Percentiles rank a stretch among this genome's conserved stretches.
Evolutionary conservation across 2,888 invertebrate species (phyloP).

Genomic region (Furcula furcula): DNA sequence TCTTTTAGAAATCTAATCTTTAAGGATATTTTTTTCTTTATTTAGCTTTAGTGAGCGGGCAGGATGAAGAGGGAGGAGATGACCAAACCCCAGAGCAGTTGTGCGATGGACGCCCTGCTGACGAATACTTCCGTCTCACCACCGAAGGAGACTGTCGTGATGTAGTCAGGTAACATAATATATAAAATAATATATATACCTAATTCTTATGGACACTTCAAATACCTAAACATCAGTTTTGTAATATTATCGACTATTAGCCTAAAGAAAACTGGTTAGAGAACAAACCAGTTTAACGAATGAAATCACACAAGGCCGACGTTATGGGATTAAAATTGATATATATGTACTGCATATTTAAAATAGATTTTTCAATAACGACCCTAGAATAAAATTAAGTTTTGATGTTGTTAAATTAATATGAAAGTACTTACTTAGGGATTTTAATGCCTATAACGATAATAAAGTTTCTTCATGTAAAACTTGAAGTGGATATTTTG

Average conservation of each 20-base stretch:
- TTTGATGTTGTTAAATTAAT: no score
- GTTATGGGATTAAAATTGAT: slow-evolving; percentile 11
- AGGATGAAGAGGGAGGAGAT: slow-evolving; percentile 83
- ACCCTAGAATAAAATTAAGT: no score
- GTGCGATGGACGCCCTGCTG: slow-evolving; percentile 93
- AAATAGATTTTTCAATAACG: no score
- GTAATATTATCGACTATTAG: slow-evolving; percentile 26
- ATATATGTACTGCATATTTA: no score
- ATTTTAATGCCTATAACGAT: no score
- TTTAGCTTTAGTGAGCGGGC: slow-evolving; percentile 65
- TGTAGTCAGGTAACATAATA: slow-evolving; percentile 89
- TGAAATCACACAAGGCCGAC: slow-evolving; percentile 39
- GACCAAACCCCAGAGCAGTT: slow-evolving; percentile 89
- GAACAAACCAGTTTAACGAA: slow-evolving; percentile 37
- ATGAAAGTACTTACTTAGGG: no score
- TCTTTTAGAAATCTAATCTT: no score
- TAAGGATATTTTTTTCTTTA: background rate
- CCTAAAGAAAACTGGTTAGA: slow-evolving; percentile 38
- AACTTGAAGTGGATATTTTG: background rate
- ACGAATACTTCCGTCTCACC: slow-evolving; percentile 94
- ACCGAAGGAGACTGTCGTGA: slow-evolving; percentile 95
- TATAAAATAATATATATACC: slow-evolving; percentile 1
- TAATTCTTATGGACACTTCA: slow-evolving; percentile 15
- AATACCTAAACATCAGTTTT: slow-evolving; percentile 18
- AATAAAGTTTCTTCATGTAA: no score